Evolutionary conservation across 2,888 invertebrate species (phyloP).

Genomic region (Apodemia duryi): DNA sequence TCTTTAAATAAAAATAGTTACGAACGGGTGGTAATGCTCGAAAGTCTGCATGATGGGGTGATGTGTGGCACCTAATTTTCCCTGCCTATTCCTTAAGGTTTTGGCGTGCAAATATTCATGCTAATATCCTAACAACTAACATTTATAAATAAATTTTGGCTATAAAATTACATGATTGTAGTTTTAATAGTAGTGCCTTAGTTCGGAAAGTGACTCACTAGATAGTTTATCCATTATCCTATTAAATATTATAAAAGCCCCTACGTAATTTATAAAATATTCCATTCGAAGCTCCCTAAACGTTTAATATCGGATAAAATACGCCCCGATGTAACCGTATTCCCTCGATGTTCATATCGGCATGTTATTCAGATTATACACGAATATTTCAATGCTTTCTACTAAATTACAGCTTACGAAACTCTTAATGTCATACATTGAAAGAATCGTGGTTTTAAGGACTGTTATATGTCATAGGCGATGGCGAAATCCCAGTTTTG

Average conservation of each 20-base stretch:
- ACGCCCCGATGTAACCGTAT: constrained; percentile 68
- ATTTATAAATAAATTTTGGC: background rate
- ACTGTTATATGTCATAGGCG: constrained; percentile 41
- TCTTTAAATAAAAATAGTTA: too few species aligned
- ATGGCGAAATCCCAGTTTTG: constrained; percentile 27
- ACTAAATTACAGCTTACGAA: constrained; percentile 77
- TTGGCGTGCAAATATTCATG: background rate
- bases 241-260: constrained; percentile 68
- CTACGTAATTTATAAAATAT: constrained; percentile 70
- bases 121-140: background rate
- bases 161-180: background rate
- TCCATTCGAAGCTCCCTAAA: constrained; percentile 64
- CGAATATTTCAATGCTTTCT: constrained; percentile 80
- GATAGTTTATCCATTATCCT: constrained; percentile 53
- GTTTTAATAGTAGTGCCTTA: constrained; percentile 6
- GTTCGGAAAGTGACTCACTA: constrained; percentile 7
- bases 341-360: constrained; percentile 78
- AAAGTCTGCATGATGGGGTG: too few species aligned
- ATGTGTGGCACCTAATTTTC: too few species aligned
- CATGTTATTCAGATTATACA: constrained; percentile 80
- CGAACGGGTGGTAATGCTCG: too few species aligned
- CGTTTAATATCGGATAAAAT: constrained; percentile 79
- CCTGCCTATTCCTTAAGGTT: background rate
- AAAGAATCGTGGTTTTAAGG: constrained; percentile 41
- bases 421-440: constrained; percentile 63